Evolutionary conservation across 1,140 invertebrate genomes (phyloP), one percentile per base, ranked within the genome.

Genomic region (Drosophila novamexicana): DNA sequence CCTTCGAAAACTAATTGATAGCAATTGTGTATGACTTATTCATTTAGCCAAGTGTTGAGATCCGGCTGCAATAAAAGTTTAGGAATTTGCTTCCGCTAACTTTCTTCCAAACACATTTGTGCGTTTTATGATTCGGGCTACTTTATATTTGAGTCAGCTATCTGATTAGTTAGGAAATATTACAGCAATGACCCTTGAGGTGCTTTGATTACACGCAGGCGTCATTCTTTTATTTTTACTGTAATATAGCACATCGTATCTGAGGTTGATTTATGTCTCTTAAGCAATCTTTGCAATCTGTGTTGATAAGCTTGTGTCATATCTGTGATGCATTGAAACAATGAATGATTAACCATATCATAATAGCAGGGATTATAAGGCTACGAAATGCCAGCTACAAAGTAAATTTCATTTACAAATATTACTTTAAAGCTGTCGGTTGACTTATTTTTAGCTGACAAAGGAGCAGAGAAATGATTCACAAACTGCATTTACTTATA

Each of bases 201-300:
- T 61, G 14, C 12, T 44, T 6, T n/a, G 8, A 14, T n/a, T 44
- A n/a, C 10, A n/a, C 14, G 9, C 34, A 54, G 10, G 18, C 39
- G 7, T 54, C 29, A 54, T 12, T 34, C 9, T 63, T 45, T 14
- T 44, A 22, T 66, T 57, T 36, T 14, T 12, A 53, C 16, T 53
- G 16, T 57, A 57, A 66, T 57, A 49, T 57, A 57, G 57, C 18
- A 66, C 4, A 57, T 40, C 37, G 12, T 58, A 58, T 49, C 34
- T 22, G 16, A 14, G 36, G 36, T 16, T 18, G 4, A 42, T 58
- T 66, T 66, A 56, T 29, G 36, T 57, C 8, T 7, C 8, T 47
- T n/a, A 45, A n/a, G 18, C 18, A 12, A 10, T 6, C 8, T 49
- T 8, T 32, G n/a, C 12, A 32, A 44, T 12, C 6, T 42, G 22